Percentiles rank a stretch among this genome's conserved stretches.
Evolutionary conservation across 92 coral and sea anemone species (phyloP).

Genomic region (Phenganax stokvisi): DNA sequence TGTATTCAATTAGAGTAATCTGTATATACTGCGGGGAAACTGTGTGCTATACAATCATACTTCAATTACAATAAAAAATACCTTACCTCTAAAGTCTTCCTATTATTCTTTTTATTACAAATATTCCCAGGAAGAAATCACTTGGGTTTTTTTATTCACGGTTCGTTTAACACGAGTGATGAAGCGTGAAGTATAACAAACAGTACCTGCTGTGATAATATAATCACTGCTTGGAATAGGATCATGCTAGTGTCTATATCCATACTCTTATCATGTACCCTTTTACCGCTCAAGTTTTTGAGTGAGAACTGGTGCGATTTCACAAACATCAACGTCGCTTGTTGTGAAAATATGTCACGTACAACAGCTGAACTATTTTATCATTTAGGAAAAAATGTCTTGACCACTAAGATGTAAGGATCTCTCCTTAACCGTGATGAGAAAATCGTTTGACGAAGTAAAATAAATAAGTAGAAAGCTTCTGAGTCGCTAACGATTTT

Average conservation of each 20-base stretch:
- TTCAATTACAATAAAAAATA: not conserved
- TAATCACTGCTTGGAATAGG: slow-evolving; percentile 24
- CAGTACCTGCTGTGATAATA: slow-evolving; percentile 28
- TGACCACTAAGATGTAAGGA: no score
- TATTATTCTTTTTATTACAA: not conserved
- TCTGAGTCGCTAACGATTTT: no score
- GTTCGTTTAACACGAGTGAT: not conserved
- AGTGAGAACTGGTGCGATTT: not conserved
- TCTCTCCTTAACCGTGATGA: no score
- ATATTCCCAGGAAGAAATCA: not conserved
- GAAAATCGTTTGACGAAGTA: no score
- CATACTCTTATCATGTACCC: not conserved
- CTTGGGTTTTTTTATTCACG: not conserved
- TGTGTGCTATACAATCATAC: not conserved
- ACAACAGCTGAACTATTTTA: no score
- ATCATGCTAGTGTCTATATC: not conserved
- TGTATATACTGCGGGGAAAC: not conserved
- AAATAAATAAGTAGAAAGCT: no score
- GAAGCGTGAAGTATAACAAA: not conserved
- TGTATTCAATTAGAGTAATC: no score
- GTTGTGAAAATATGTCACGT: not conserved
- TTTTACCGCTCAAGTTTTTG: not conserved
- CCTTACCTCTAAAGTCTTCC: slow-evolving; percentile 23
- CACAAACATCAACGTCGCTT: not conserved
- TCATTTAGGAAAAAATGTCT: no score